phyloP scores from a whole-genome alignment of 1,140 invertebrate genomes.

The Magallana gigas region DNA sequence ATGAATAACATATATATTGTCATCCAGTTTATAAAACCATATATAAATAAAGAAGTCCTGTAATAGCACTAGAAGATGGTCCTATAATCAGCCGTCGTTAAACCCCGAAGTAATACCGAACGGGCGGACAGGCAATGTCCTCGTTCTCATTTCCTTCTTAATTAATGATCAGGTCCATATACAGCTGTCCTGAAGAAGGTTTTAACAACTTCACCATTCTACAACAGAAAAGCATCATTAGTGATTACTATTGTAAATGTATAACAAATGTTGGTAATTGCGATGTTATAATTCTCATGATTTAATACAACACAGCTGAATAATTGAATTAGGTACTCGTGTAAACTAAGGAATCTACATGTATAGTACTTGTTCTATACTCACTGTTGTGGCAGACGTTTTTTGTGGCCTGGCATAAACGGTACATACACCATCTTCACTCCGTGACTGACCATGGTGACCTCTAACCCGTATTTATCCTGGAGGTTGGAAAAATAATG shows the following conservation, averaged over 20 bases:
- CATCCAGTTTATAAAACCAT: too few relatives aligned
- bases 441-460: conserved; percentile 74
- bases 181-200: conserved; percentile 62
- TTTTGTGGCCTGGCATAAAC: conserved; percentile 76
- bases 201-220: conserved; percentile 77
- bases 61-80: not conserved
- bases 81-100: not conserved
- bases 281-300: too few relatives aligned
- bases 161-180: conserved; percentile 76
- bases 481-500: conserved; percentile 55
- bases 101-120: conserved; percentile 73
- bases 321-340: too few relatives aligned
- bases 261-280: too few relatives aligned
- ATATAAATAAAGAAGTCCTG: too few relatives aligned
- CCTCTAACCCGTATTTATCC: conserved; percentile 72
- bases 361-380: conserved; percentile 47
- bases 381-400: conserved; percentile 76
- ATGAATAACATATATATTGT: too few relatives aligned
- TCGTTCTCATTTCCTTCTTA: conserved; percentile 70
- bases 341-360: too few relatives aligned
- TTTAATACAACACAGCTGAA: too few relatives aligned
- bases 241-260: too few relatives aligned
- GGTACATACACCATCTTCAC: conserved; percentile 78
- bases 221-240: conserved; percentile 45
- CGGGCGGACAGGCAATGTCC: conserved; percentile 72